Evolutionary conservation across 2,113 vertebrate species (phyloP).

Genomic region (Malurus melanocephalus): DNA sequence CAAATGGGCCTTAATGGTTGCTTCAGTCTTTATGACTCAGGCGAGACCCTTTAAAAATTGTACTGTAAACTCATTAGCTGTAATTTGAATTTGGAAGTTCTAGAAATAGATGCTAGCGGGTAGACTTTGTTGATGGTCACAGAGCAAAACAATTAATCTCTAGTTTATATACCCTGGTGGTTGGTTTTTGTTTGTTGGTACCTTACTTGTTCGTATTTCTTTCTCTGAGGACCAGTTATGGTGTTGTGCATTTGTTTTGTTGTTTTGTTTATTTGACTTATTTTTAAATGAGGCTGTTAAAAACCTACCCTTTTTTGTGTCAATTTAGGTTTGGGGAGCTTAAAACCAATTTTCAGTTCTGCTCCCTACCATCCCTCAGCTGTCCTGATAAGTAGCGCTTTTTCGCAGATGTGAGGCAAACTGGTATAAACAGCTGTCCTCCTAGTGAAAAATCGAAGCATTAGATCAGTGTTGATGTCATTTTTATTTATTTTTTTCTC

Average conservation of each 20-base stretch:
- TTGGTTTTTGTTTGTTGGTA: background rate
- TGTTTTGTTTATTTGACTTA: background rate
- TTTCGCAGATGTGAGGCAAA: background rate
- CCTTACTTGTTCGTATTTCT: background rate
- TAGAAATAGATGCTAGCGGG: conserved; percentile 22
- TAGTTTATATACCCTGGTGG: background rate
- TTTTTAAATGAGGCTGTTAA: background rate
- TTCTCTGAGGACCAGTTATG: background rate
- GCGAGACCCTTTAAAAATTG: conserved; percentile 49
- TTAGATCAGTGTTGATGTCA: background rate
- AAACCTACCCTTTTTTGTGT: background rate
- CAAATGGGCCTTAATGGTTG: conserved; percentile 45
- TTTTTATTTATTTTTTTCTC: background rate
- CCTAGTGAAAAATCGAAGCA: background rate
- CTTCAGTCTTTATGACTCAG: conserved; percentile 42
- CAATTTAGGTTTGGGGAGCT: background rate
- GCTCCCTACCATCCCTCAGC: background rate
- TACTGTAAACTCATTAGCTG: conserved; percentile 61
- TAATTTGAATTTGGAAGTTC: conserved; percentile 48
- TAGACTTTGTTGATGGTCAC: conserved; percentile 34
- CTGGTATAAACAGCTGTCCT: background rate
- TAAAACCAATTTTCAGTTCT: background rate
- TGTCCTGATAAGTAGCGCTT: background rate
- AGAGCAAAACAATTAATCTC: conserved; percentile 26
- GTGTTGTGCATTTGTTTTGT: background rate